Base-by-base conservation (phyloP, 2,797 vertebrate species). In the Rhodeus uyekii region DNA sequence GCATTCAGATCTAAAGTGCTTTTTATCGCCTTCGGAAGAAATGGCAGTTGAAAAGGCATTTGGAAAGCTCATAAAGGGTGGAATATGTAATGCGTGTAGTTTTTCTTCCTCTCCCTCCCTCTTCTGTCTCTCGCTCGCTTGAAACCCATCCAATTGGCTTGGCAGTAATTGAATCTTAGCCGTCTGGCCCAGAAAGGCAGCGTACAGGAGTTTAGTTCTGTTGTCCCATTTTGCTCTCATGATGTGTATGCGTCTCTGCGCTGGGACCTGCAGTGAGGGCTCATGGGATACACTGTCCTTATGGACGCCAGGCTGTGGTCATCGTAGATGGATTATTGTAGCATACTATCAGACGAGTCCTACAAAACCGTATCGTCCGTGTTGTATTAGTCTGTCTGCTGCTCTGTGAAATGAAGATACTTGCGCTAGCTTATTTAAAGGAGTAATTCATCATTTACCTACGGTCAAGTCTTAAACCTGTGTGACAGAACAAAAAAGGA, bases 101-200 rank as follows among this genome's bases (percentile, higher is more conserved):
- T 63, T 65, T 58, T 83, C 67, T 68, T 65, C 36, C 65, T 58
- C 48, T 8, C 72, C 48, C 53, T 61, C 61, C 38, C 48, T 68
- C 46, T 61, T 39, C 75, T 34, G 34, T 75, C 27, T 87, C 60
- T 71, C 67, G 12, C 67, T 58, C 13, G 0, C 22, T 85, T 76
- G 75, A 86, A 84, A 76, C 48, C 39, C 82, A 87, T 84, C 77
- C 85, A 85, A 80, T 82, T 81, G 69, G 76, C 76, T 77, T 53
- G 71, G 73, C 42, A 76, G 84, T 87, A 85, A 85, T 85, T 87
- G 84, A 88, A 84, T 85, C 81, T 88, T 67, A 72, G 61, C 78
- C 36, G 75, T 67, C 83, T 76, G 72, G 42, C 84, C 83, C 76
- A 81, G 78, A 64, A 78, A 85, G 75, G 60, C 74, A 65, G 39